Evolutionary conservation across 1,140 invertebrate species (phyloP).

Genomic region (Cyphomyrmex costatus): DNA sequence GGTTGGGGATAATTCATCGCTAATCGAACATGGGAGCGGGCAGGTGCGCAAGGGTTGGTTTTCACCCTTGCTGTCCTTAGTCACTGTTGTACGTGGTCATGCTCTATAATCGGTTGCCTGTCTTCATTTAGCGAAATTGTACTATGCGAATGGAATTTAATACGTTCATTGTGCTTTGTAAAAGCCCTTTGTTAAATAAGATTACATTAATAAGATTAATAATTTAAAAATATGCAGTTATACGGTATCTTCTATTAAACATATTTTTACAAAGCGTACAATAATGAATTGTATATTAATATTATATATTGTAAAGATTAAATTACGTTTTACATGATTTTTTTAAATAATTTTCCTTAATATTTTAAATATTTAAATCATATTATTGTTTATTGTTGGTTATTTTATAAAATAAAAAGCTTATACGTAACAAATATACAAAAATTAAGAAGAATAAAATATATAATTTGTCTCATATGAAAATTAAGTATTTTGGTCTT

Average conservation of each 20-base stretch:
- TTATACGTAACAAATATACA: background rate
- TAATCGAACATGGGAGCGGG: conserved; percentile 80
- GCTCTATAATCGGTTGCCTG: conserved; percentile 74
- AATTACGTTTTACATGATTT: background rate
- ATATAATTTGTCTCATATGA: background rate
- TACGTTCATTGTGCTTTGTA: conserved; percentile 28
- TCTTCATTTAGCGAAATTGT: conserved; percentile 67
- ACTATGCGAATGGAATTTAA: conserved; percentile 60
- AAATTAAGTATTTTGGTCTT: background rate
- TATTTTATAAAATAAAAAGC: background rate
- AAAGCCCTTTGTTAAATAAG: conserved; percentile 1
- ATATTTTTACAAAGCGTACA: background rate
- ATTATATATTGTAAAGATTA: background rate
- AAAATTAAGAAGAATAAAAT: background rate
- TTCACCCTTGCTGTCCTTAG: conserved; percentile 74
- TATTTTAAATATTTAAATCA: background rate
- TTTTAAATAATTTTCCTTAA: background rate
- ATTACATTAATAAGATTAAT: conserved; percentile 26
- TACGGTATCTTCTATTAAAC: background rate
- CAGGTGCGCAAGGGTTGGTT: conserved; percentile 79
- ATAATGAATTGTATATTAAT: background rate
- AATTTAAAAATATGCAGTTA: background rate
- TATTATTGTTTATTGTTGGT: background rate
- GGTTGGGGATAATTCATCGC: conserved; percentile 79
- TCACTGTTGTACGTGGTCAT: conserved; percentile 70